Evolutionary conservation across 2,113 vertebrate genomes (phyloP).

Genomic region (Hirundichthys speculiger): DNA sequence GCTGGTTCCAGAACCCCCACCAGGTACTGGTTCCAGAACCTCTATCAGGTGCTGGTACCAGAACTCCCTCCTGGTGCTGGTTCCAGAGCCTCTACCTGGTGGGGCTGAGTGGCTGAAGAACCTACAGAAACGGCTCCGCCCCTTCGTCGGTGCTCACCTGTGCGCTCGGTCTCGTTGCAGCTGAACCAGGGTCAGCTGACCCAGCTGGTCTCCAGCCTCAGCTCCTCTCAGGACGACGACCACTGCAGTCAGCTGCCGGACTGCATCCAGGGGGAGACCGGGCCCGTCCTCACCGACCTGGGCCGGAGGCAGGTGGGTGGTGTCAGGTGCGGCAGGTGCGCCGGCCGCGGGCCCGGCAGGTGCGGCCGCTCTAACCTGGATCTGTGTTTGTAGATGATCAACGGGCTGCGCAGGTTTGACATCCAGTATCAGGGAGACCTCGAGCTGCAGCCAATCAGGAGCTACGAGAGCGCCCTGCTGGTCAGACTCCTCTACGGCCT

Average conservation of each 20-base stretch:
- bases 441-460: conserved; percentile 95
- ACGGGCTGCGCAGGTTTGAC: conserved; percentile 89
- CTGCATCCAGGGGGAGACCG: conserved; percentile 85
- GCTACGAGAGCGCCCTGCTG: conserved; percentile 88
- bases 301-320: conserved; percentile 84
- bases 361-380: not conserved
- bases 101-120: too few species aligned
- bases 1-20: too few species aligned
- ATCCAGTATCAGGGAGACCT: conserved; percentile 90
- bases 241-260: conserved; percentile 76
- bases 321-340: not conserved
- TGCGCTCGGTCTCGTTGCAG: conserved; percentile 59
- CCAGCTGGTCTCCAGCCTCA: conserved; percentile 85
- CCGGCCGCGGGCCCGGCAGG: too few species aligned
- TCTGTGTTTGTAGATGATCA: conserved; percentile 77
- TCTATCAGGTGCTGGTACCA: too few species aligned
- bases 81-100: too few species aligned
- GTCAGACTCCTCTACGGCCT: conserved; percentile 87
- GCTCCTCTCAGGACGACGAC: conserved; percentile 78
- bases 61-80: too few species aligned
- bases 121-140: too few species aligned
- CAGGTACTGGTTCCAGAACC: too few species aligned
- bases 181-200: conserved; percentile 89
- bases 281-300: conserved; percentile 88
- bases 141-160: too few species aligned